Percentiles rank a stretch among this genome's conserved stretches.
Evolutionary conservation across 2,888 invertebrate species (phyloP).

Genomic region (Adelphocoris suturalis): DNA sequence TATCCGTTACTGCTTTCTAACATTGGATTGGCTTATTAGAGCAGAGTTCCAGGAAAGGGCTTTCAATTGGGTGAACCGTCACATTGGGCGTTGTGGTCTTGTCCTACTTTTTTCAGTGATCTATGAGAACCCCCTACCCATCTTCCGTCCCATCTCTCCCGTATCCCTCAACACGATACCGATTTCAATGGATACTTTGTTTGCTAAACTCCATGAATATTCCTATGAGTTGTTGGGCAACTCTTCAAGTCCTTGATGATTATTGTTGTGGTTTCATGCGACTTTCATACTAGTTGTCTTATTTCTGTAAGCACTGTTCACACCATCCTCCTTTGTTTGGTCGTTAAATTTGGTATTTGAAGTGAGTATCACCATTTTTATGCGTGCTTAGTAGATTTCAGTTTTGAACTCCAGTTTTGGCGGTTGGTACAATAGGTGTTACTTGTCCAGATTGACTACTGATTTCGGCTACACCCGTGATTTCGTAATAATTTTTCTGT

Average conservation of each 20-base stretch:
- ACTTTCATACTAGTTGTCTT: too few relatives aligned
- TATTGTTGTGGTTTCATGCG: too few relatives aligned
- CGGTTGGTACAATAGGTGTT: too few relatives aligned
- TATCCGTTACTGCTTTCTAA: conserved; percentile 58
- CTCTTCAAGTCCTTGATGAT: background rate
- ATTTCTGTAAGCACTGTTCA: too few relatives aligned
- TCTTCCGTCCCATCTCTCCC: background rate
- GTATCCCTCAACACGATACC: background rate
- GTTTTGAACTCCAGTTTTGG: too few relatives aligned
- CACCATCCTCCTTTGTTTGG: too few relatives aligned
- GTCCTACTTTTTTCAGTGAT: conserved; percentile 58
- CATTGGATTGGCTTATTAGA: conserved; percentile 64
- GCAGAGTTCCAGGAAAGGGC: conserved; percentile 66
- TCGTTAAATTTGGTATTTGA: too few relatives aligned
- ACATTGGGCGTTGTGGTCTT: conserved; percentile 56
- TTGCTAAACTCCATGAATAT: background rate
- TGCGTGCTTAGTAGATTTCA: too few relatives aligned
- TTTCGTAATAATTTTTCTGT: too few relatives aligned
- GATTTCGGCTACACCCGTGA: too few relatives aligned
- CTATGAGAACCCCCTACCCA: conserved; percentile 26
- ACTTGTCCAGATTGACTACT: too few relatives aligned
- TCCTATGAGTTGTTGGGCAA: background rate
- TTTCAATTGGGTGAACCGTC: conserved; percentile 47
- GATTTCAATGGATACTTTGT: background rate
- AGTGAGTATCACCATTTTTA: too few relatives aligned